Base-by-base conservation (phyloP, 2,113 vertebrate species). In the Siniperca knerii region DNA sequence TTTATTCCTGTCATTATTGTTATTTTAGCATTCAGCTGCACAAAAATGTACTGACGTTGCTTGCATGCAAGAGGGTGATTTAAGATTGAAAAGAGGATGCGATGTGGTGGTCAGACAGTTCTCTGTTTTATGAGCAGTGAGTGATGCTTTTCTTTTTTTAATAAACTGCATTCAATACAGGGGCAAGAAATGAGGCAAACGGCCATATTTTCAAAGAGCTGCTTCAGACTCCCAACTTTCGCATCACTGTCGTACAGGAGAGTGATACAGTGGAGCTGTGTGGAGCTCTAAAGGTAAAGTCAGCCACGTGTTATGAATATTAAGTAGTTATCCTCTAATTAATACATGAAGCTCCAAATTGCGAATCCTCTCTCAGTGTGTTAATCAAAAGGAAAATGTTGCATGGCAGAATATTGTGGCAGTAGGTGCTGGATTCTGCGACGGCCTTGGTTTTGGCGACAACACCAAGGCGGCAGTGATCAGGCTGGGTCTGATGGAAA, bases 401-500 rank as follows among this genome's bases (percentile, higher is more conserved):
- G 21, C 1, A 20, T 35, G 29, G 2, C 2, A 98, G 97, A 98
- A 97, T 71, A 97, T 97, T 0, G 97, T 97, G 33, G 97, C 97
- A 0, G 96, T 98, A 0, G 97, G 97, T 0, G 97, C 96, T 0
- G 97, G 97, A 0, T 98, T 98, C 94, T 97, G 97, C 6, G 97
- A 98, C 0, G 97, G 97, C 0, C 91, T 98, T 8, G 92, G 89
- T 0, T 97, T 93, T 0, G 97, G 97, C 0, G 97, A 97, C 81
- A 98, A 98, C 73, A 98, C 97, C 6, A 98, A 98, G 91, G 97
- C 97, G 1, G 97, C 97, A 0, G 96, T 97, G 58, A 98, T 97
- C 91, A 87, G 97, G 3, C 88, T 98, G 86, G 97, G 97, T 23
- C 93, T 98, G 61, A 97, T 98, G 97, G 97, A 98, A 78, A 98